phyloP scores from a whole-genome alignment of 2,113 vertebrate species.

The Strix aluco region DNA sequence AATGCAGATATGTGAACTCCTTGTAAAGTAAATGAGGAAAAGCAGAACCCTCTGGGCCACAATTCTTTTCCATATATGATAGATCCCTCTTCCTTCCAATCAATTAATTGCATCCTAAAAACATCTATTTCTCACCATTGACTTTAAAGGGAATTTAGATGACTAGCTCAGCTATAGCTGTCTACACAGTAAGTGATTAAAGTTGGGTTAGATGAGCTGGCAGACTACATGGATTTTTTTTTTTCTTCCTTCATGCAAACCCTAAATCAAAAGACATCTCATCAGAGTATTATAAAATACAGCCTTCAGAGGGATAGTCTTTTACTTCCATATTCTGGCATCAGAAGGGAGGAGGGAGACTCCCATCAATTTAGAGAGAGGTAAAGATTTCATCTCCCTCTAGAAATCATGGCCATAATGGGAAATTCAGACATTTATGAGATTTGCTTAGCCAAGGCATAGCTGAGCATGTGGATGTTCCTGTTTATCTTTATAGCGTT shows the following conservation, averaged over 20 bases:
- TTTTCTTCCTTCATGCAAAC: conserved; percentile 32
- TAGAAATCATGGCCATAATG: conserved; percentile 38
- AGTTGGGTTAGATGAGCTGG: conserved; percentile 58
- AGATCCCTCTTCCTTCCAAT: conserved; percentile 48
- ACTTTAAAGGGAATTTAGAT: conserved; percentile 70
- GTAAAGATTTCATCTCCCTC: conserved; percentile 58
- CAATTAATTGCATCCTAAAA: conserved; percentile 66
- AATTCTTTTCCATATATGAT: conserved; percentile 30
- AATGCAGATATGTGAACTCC: neutral
- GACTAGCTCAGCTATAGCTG: conserved; percentile 59
- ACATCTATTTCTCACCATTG: conserved; percentile 60
- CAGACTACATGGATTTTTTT: conserved; percentile 14
- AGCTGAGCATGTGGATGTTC: neutral
- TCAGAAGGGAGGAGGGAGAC: conserved; percentile 41
- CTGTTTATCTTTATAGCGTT: neutral
- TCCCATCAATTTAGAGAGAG: conserved; percentile 53
- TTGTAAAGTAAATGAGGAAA: neutral
- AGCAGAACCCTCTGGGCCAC: conserved; percentile 27
- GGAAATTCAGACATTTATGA: conserved; percentile 48
- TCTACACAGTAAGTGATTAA: conserved; percentile 62
- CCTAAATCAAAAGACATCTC: conserved; percentile 62
- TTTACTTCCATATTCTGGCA: conserved; percentile 38
- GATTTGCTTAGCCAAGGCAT: conserved; percentile 17
- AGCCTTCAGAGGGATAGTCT: conserved; percentile 14
- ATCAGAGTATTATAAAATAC: conserved; percentile 52